Base-by-base conservation (phyloP, 2,113 vertebrate species). In the Vicugna pacos region DNA sequence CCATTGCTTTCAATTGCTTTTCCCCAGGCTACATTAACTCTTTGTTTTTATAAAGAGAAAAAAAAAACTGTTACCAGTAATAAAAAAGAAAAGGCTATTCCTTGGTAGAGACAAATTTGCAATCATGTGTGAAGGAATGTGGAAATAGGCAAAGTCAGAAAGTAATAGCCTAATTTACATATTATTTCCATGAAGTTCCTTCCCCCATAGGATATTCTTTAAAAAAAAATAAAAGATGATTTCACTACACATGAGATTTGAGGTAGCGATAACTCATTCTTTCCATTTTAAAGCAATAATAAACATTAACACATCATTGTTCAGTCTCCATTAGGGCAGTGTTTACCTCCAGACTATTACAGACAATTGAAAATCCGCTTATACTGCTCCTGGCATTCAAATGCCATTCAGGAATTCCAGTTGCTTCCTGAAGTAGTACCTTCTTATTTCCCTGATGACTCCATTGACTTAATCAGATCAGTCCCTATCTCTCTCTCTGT, bases 141-240 rank as follows among this genome's bases (percentile, higher is more conserved):
- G 58, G 84, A 97, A 98, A 98, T 93, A 98, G 58, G 79, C 84
- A 97, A 98, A 97, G 95, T 91, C 88, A 98, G 97, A 98, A 98
- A 98, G 96, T 96, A 96, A 97, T 94, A 67, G 80, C 50, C 90
- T 96, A 98, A 98, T 98, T 98, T 98, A 97, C 97, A 98, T 98
- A 98, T 85, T 46, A 96, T 96, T 93, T 98, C 89, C 97, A 98
- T 97, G 98, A 98, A 97, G 81, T 96, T 98, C 97, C 93, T 95
- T 97, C 38, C 58, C 75, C 79, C 86, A 17, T 58, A 97, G 97
- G 96, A 98, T 83, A 87, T 87, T 97, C 87, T 54, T 92, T 1
- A 32, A 50, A 50, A 79, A 96, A 96, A 97, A 79, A 11, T 73
- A 96, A 96, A 97, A 95, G 50, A n/a, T 58, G 46, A 2, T 81